phyloP scores from a whole-genome alignment of 2,113 vertebrate species.

The Melanerpes formicivorus region DNA sequence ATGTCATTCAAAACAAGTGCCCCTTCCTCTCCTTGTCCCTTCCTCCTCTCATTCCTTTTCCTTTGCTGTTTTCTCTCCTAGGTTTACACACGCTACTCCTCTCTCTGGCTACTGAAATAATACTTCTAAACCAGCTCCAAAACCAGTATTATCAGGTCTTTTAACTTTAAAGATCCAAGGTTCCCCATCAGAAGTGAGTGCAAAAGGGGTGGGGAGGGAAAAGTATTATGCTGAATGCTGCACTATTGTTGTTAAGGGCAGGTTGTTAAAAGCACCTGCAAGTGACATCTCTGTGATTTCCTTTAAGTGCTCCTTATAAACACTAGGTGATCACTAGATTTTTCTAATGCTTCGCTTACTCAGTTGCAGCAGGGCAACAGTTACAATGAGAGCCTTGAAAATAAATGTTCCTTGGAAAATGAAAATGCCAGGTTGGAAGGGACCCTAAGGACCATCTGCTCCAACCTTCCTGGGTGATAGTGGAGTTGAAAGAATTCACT shows the following conservation, averaged over 20 bases:
- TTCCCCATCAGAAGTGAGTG: neutral
- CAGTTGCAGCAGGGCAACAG: neutral
- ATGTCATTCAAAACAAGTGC: neutral
- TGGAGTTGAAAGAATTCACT: too few relatives aligned
- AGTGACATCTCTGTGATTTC: neutral
- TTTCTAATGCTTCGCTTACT: neutral
- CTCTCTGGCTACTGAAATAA: neutral
- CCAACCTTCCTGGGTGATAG: too few relatives aligned
- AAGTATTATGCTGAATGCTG: neutral
- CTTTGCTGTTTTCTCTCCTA: neutral
- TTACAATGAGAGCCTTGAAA: neutral
- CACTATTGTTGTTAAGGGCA: neutral
- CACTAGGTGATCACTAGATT: neutral
- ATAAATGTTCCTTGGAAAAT: neutral
- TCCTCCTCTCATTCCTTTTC: neutral
- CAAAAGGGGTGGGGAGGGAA: neutral
- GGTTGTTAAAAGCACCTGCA: neutral
- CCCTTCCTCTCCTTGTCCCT: neutral
- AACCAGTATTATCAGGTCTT: neutral
- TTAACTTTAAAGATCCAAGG: neutral
- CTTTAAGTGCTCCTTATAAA: neutral
- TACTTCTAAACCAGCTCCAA: neutral
- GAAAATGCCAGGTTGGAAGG: neutral
- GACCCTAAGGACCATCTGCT: too few relatives aligned
- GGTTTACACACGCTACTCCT: neutral